Conservation (phyloP, 2,113 vertebrate species). For the Corvus hawaiiensis region DNA sequence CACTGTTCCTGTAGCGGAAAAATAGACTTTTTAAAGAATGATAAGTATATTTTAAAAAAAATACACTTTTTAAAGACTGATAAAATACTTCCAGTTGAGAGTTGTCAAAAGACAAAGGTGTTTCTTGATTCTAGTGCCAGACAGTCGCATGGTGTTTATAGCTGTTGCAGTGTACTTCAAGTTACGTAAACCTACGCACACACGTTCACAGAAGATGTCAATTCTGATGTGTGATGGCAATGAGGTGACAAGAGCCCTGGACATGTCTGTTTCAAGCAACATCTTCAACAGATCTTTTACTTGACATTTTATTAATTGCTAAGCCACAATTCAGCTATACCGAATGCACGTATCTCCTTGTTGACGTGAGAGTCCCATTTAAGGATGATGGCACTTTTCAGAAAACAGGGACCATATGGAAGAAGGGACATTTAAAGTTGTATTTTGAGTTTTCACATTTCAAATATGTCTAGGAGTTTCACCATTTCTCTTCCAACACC, state of each 20-base stretch:
- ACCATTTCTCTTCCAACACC: not conserved
- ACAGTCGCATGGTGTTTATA: not conserved
- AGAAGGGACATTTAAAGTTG: not conserved
- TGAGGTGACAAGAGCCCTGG: not conserved
- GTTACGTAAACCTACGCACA: rapidly evolving
- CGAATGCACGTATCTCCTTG: not conserved
- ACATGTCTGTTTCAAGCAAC: not conserved
- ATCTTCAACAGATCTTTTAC: not conserved
- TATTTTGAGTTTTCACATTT: not conserved
- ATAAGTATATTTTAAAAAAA: not conserved
- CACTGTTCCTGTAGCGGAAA: not conserved
- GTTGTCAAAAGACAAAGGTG: not conserved
- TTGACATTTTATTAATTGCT: not conserved
- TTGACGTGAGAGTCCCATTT: not conserved
- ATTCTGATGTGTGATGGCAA: not conserved
- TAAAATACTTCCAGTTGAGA: not conserved
- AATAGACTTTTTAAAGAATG: not conserved
- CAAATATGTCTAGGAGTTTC: not conserved
- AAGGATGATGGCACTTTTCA: not conserved
- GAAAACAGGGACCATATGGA: not conserved
- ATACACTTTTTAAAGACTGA: not conserved
- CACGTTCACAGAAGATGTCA: not conserved
- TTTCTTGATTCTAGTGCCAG: not conserved
- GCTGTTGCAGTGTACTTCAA: not conserved
- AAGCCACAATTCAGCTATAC: not conserved